These are phyloP conservation scores for Lymantria dispar DNA, from an alignment of 2,888 invertebrate species.

Conservation along the genomic window DNA sequence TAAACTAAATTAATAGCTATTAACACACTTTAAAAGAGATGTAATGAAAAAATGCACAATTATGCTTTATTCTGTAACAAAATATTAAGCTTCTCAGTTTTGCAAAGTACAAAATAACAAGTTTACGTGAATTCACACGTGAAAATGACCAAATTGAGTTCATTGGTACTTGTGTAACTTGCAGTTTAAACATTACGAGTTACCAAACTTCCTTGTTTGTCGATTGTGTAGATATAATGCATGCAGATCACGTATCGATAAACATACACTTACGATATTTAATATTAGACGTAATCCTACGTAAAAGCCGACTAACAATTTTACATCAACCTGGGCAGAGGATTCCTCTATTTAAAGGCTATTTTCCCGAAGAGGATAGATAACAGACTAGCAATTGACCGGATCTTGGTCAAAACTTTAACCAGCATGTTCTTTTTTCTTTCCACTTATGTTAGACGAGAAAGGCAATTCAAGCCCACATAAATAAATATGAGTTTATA, in stretches of 20 bases:
- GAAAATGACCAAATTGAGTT: slow-evolving; percentile 29
- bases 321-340: too few species aligned
- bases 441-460: too few species aligned
- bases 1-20: background rate
- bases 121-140: slow-evolving; percentile 24
- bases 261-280: background rate
- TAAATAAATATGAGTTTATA: too few species aligned
- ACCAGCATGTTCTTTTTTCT: too few species aligned
- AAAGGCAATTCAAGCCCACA: too few species aligned
- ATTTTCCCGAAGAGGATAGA: too few species aligned
- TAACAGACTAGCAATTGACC: too few species aligned
- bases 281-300: too few species aligned
- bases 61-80: slow-evolving; percentile 5
- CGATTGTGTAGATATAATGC: slow-evolving; percentile 21
- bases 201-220: slow-evolving; percentile 36
- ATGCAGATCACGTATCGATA: slow-evolving; percentile 21
- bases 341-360: too few species aligned
- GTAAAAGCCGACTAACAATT: too few species aligned
- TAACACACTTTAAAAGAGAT: background rate
- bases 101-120: slow-evolving; percentile 13
- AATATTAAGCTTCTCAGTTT: slow-evolving; percentile 10
- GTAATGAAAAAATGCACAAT: slow-evolving; percentile 1
- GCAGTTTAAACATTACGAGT: slow-evolving; percentile 21
- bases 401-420: too few species aligned
- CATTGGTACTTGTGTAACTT: slow-evolving; percentile 27